Evolutionary conservation across 2,888 invertebrate genomes (phyloP), one percentile per base, ranked within the genome.

Genomic region (Melanophora roralis): DNA sequence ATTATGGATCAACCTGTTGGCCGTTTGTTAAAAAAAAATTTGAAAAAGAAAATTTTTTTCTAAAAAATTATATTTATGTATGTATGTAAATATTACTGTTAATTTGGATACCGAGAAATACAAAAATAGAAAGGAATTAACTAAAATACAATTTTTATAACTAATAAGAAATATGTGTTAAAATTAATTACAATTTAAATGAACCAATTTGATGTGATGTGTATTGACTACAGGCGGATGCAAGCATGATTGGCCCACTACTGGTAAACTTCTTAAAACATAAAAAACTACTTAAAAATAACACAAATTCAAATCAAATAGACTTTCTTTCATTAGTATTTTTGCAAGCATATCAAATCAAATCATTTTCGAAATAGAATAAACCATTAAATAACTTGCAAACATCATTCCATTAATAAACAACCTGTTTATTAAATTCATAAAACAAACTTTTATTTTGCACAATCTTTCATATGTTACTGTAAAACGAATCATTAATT

Each of bases 161-260:
- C 1, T 16, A 38, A 49, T 34, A 55, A 23, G 11, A 47, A 45
- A 45, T 27, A 62, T 36, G 60, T 32, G 38, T 49, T 55, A 27
- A 53, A 14, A 8, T 74, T 72, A 38, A 76, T 79, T 73, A 74
- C 77, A 53, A 78, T 77, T 62, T n/a, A n/a, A n/a, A n/a, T 55
- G 38, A 65, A 69, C 77, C 47, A 72, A 79, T 74, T 78, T 60
- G 80, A 80, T 80, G 80, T 80, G 80, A 80, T 86, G 84, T 87
- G 84, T 85, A 85, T 85, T 84, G 68, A 80, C 72, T 80, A 85
- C 85, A 86, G 85, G 80, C 83, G 87, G 85, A 88, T 87, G 84
- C 85, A 84, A 88, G 89, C 89, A 89, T 89, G 89, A 88, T 89
- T 89, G 89, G 89, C 89, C 89, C 89, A 89, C 89, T 89, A 89